Evolutionary conservation across 2,113 vertebrate genomes (phyloP).

Genomic region (Paradisaea rubra): DNA sequence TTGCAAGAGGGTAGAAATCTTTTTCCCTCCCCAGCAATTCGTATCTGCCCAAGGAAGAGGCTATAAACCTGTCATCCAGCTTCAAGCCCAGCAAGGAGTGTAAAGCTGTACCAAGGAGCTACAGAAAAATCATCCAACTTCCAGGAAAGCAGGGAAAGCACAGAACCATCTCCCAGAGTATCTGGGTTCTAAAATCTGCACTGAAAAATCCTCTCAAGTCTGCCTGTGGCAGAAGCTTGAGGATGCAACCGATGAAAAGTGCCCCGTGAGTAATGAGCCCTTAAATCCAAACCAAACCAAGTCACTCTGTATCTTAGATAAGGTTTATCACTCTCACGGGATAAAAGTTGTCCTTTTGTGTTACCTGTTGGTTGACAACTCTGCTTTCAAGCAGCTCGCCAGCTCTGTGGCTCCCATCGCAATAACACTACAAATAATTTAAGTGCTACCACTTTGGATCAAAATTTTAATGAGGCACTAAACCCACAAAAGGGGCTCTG

Average conservation of each 20-base stretch:
- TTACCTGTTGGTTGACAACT: neutral
- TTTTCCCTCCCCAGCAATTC: neutral
- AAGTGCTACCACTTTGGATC: slow-evolving; percentile 7
- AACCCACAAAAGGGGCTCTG: slow-evolving; percentile 52
- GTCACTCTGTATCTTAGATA: neutral
- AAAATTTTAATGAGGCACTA: slow-evolving; percentile 53
- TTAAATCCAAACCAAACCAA: slow-evolving; percentile 1
- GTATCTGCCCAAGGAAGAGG: neutral
- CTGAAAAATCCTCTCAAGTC: neutral
- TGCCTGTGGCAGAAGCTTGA: neutral
- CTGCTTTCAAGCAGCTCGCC: neutral
- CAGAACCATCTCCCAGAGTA: neutral
- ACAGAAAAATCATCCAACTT: neutral
- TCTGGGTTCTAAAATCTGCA: neutral
- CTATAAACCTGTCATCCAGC: neutral
- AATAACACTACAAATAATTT: slow-evolving; percentile 10
- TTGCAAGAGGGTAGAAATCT: neutral
- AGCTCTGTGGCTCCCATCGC: neutral
- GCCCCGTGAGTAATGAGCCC: neutral
- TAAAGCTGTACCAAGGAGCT: neutral
- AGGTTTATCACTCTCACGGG: neutral
- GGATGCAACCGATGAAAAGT: neutral
- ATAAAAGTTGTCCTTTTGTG: neutral
- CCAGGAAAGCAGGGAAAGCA: neutral
- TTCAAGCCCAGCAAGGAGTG: neutral